Base-by-base conservation (phyloP, 2,888 invertebrate species). In the Andricus quercusramuli region DNA sequence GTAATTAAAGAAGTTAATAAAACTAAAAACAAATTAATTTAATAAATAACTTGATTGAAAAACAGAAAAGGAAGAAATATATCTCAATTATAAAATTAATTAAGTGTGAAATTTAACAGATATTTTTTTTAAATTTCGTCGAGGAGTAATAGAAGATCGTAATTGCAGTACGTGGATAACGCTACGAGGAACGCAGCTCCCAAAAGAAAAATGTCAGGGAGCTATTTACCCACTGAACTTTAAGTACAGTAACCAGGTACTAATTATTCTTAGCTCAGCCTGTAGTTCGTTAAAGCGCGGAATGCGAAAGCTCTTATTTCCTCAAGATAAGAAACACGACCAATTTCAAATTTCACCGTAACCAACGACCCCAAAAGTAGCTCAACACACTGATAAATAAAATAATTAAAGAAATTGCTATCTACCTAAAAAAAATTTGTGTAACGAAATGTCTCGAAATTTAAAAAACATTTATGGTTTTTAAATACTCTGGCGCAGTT, bases 191-290 rank as follows among this genome's bases (percentile, higher is more conserved):
- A 68, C 68, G 22, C 17, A 68, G 47, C 22, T 44, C 44, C 47
- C 47, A 15, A 44, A 68, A 47, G 6, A 44, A 68, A 68, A 68
- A 47, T 68, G 5, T 22, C 37, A 68, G 25, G 25, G 47, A 47
- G 47, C 44, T 15, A 44, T 47, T 68, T 68, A 68, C 68, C 68
- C 44, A 44, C 44, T 44, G 68, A 17, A 68, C 44, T 68, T 41
- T 68, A 44, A 68, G 68, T 68, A 47, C 47, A 44, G 68, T 68
- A 68, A 68, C 68, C 68, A 68, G 47, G 68, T 47, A 47, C 44
- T 68, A 68, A 68, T 68, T 68, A 68, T 68, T 44, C 47, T 68
- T 44, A 6, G 13, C 44, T 17, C 6, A 68, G 68, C 25, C 47
- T 47, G 68, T 68, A 68, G 68, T 41, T 41, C 41, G 41, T 41